These are phyloP conservation scores for Neoitamus cyanurus DNA, from an alignment of 2,888 invertebrate species.

Conservation along the genomic window DNA sequence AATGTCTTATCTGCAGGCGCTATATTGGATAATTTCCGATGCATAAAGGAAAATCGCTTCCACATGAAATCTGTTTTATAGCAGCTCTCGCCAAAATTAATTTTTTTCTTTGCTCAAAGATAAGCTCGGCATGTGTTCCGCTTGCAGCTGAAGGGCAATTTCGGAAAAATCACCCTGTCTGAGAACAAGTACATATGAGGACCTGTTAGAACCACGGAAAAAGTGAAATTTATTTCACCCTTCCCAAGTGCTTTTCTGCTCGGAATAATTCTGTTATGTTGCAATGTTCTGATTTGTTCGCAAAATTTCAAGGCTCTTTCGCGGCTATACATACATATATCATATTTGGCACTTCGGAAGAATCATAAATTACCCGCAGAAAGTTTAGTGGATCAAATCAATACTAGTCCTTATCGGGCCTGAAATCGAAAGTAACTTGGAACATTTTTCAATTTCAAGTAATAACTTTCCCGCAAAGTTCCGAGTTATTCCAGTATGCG, in stretches of 20 bases:
- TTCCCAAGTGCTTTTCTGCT: neutral
- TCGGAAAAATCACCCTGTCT: neutral
- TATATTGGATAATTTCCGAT: slow-evolving; percentile 34
- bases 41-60: neutral
- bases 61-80: slow-evolving; percentile 1
- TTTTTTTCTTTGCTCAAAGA: neutral
- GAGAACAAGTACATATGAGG: neutral
- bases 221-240: neutral
- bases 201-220: neutral
- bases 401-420: neutral
- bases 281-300: neutral
- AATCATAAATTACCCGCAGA: neutral
- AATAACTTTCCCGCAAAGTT: neutral
- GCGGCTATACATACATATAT: neutral
- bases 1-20: slow-evolving; percentile 8
- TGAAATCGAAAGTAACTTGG: neutral
- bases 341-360: neutral
- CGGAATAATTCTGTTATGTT: neutral
- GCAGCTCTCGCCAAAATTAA: neutral
- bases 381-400: neutral
- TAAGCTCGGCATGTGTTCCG: neutral
- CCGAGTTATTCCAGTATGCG: neutral
- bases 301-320: neutral
- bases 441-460: neutral
- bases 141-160: neutral